A percentile compares a stretch with the other conserved stretches of the same genome.
phyloP scores from a whole-genome alignment of 2,113 vertebrate species.

The Trematomus loennbergii region DNA sequence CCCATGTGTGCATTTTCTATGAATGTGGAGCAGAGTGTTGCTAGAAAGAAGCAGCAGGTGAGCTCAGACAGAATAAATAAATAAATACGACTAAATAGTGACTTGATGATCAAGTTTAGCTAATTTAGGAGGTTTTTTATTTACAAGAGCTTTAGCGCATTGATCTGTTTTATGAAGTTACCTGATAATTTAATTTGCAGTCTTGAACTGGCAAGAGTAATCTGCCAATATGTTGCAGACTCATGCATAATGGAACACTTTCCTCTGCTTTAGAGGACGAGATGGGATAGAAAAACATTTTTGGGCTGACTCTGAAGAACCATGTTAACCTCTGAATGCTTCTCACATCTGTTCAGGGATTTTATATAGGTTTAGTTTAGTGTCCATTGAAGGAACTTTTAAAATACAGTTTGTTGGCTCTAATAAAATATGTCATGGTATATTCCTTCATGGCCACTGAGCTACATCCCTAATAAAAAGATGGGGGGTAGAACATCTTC shows the following conservation, averaged over 20 bases:
- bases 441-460: not conserved
- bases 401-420: not conserved
- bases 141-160: not conserved
- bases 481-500: too few relatives aligned
- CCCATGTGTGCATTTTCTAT: conserved; percentile 8
- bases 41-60: conserved; percentile 13
- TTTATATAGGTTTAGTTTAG: not conserved
- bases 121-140: not conserved
- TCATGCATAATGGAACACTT: not conserved
- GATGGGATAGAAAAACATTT: not conserved
- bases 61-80: not conserved
- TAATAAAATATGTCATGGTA: not conserved
- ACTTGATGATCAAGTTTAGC: not conserved
- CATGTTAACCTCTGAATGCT: too few relatives aligned
- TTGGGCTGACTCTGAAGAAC: not conserved
- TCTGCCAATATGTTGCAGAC: not conserved
- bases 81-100: not conserved
- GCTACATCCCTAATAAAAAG: not conserved
- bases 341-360: not conserved
- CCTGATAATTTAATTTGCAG: not conserved
- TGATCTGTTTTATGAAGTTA: not conserved
- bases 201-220: not conserved
- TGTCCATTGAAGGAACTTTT: not conserved
- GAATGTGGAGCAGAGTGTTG: conserved; percentile 22
- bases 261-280: not conserved